phyloP scores from a whole-genome alignment of 2,113 vertebrate species.

The Microcebus jonahi region DNA sequence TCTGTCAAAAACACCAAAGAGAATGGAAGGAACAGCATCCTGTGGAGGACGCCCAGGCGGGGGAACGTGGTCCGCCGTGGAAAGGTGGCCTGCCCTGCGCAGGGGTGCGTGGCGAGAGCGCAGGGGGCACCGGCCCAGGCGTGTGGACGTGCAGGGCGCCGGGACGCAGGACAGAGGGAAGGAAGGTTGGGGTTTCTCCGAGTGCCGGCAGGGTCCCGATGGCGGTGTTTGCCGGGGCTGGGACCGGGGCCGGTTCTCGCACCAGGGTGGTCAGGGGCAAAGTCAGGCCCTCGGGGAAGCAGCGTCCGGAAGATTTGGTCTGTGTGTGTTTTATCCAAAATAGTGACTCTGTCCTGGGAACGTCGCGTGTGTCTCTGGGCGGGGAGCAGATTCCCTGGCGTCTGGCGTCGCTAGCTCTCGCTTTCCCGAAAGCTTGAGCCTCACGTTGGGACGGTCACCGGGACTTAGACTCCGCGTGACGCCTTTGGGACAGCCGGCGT shows the following conservation, averaged over 20 bases:
- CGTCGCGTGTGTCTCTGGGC: neutral
- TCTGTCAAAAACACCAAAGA: too few species aligned
- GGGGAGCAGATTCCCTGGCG: neutral
- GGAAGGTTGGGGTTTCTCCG: neutral
- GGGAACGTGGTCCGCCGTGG: too few species aligned
- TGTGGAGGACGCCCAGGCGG: neutral
- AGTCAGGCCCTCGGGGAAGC: neutral
- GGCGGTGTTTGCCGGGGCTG: too few species aligned
- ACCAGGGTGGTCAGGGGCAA: rapidly evolving
- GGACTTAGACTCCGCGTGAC: neutral
- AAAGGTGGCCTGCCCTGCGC: too few species aligned
- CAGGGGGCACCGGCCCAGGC: too few species aligned
- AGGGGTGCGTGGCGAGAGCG: too few species aligned
- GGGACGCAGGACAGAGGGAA: neutral
- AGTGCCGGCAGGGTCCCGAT: neutral
- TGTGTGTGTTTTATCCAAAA: neutral
- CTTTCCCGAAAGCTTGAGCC: neutral
- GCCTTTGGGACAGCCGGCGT: neutral
- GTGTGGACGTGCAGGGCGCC: rapidly evolving
- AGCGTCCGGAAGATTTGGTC: neutral
- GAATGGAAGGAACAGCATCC: neutral
- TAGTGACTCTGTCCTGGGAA: neutral
- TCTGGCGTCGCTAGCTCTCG: neutral
- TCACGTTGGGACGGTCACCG: neutral
- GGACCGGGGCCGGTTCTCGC: neutral